A percentile compares a stretch with the other conserved stretches of the same genome.
Evolutionary conservation across 64 coral and sea anemone species (phyloP).

Genomic region (Acropora tenuis): DNA sequence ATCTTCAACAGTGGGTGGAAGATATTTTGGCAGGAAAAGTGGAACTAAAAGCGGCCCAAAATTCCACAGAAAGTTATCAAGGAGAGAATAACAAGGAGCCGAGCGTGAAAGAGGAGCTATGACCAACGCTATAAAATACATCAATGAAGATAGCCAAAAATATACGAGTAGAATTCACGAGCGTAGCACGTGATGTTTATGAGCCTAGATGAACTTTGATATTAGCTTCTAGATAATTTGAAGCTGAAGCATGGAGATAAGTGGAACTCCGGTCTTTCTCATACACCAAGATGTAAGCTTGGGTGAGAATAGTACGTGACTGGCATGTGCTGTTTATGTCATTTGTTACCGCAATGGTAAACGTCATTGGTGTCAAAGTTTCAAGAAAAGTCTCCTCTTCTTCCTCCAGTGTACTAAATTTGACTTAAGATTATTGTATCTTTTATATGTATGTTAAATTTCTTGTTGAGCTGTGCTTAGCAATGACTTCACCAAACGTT

Average conservation of each 20-base stretch:
- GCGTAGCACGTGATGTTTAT: too few relatives aligned
- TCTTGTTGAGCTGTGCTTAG: too few relatives aligned
- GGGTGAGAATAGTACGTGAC: not conserved
- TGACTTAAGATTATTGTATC: too few relatives aligned
- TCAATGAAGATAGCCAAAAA: not conserved
- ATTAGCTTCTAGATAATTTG: not conserved
- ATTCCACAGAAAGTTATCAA: slow-evolving; percentile 16
- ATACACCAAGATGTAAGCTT: not conserved
- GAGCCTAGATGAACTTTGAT: not conserved
- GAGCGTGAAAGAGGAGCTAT: slow-evolving; percentile 40
- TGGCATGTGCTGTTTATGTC: not conserved
- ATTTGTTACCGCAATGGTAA: not conserved
- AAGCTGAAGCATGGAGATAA: not conserved
- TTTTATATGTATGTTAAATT: too few relatives aligned
- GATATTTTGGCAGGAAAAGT: slow-evolving; percentile 80
- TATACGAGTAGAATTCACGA: too few relatives aligned
- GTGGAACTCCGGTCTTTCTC: not conserved
- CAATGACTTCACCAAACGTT: too few relatives aligned
- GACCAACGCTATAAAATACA: not conserved
- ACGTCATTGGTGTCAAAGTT: not conserved
- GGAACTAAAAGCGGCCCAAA: slow-evolving; percentile 43
- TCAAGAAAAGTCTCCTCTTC: not conserved
- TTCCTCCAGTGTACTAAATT: too few relatives aligned
- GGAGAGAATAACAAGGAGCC: slow-evolving; percentile 2
- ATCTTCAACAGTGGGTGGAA: slow-evolving; percentile 80